phyloP scores from a whole-genome alignment of 2,113 vertebrate species.

The Thunnus maccoyii region DNA sequence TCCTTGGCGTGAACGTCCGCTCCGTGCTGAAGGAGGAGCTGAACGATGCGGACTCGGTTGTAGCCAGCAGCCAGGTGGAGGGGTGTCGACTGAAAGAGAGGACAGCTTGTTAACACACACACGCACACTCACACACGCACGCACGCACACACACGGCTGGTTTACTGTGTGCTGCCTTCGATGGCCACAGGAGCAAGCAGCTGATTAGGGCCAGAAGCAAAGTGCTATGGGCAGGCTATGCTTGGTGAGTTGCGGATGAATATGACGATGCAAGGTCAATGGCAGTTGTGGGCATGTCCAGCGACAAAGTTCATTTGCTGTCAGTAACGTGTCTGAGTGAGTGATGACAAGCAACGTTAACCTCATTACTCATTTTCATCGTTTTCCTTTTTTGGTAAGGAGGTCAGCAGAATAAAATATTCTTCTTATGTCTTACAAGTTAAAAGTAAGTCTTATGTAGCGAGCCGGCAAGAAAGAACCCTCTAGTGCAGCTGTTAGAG shows the following conservation, averaged over 20 bases:
- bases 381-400: not conserved
- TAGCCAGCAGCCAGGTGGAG: conserved; percentile 97
- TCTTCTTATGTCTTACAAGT: not conserved
- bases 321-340: conserved; percentile 26
- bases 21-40: conserved; percentile 97
- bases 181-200: conserved; percentile 65
- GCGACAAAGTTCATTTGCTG: conserved; percentile 27
- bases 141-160: not conserved
- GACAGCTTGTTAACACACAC: conserved; percentile 42
- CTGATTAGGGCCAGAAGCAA: conserved; percentile 78
- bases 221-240: conserved; percentile 65
- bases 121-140: not conserved
- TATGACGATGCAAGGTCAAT: conserved; percentile 65
- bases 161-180: conserved; percentile 46
- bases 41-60: conserved; percentile 97
- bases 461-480: conserved; percentile 22
- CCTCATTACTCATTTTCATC: conserved; percentile 25
- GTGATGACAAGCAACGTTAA: conserved; percentile 29
- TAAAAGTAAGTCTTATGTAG: conserved; percentile 14
- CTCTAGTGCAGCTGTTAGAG: conserved; percentile 9
- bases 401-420: not conserved
- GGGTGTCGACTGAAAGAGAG: conserved; percentile 92
- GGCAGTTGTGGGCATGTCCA: conserved; percentile 41
- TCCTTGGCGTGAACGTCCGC: conserved; percentile 98
- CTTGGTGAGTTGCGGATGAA: conserved; percentile 75